phyloP scores from a whole-genome alignment of 2,113 vertebrate species.

The Emydura subglobosa region DNA sequence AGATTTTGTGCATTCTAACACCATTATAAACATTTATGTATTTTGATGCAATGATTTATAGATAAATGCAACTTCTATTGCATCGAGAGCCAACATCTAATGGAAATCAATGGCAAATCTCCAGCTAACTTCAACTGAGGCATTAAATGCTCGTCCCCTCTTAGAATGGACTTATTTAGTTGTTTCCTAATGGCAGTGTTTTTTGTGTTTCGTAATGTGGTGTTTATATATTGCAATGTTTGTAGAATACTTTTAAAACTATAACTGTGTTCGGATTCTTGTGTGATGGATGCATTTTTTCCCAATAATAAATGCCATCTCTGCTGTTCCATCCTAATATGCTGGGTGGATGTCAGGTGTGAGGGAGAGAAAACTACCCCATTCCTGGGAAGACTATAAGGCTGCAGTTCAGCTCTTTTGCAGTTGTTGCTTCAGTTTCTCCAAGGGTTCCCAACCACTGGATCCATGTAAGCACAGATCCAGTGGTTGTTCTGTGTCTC shows the following conservation, averaged over 20 bases:
- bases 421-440: rapidly evolving
- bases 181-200: not conserved
- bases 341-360: not conserved
- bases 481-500: not conserved
- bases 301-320: not conserved
- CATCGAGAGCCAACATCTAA: not conserved
- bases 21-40: not conserved
- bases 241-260: not conserved
- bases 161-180: not conserved
- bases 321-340: not conserved
- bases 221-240: not conserved
- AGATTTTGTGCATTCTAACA: not conserved
- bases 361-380: not conserved
- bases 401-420: not conserved
- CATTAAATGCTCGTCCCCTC: not conserved
- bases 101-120: not conserved
- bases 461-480: not conserved
- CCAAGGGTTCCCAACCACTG: not conserved
- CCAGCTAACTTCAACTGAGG: not conserved
- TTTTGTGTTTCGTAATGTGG: not conserved
- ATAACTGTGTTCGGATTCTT: not conserved
- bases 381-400: not conserved
- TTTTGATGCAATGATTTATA: not conserved
- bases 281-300: not conserved
- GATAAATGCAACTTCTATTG: not conserved